Evolutionary conservation across 1,140 invertebrate genomes (phyloP), one percentile per base, ranked within the genome.

Genomic region (Cardiocondyla obscurior): DNA sequence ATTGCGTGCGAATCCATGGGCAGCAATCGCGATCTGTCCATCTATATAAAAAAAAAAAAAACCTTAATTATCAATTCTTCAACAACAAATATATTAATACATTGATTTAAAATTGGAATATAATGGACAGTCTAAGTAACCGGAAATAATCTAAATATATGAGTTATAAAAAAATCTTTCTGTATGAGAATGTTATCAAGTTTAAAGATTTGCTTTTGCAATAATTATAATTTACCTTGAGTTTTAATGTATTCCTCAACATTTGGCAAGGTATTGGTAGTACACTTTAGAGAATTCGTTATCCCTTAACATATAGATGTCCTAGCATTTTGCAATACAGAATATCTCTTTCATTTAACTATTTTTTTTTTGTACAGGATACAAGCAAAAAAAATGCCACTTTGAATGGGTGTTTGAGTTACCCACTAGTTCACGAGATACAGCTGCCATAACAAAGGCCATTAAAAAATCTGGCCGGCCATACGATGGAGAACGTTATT

Each of bases 1-100:
- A 87, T 84, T 65, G 88, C 72, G 88, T 92, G 87, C 65, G 92
- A 85, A 88, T 92, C 89, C 86, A 92, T 88, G 22, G 90, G 90
- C 72, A 92, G 77, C 65, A 92, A 64, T 55, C 81, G 90, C 14
- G 86, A 65, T 84, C 89, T 89, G 67, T 92, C 92, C 92, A 93
- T 93, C 91, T 93, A 42, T 16, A 72, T 46, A 14, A 14, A 83
- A 0, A 72, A 42, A 72, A 1, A 81, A 30, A 8, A 2, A 72
- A 76, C 28, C 12, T 69, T 65, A 51, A n/a, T n/a, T 22, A 36
- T 53, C 19, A 30, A 82, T 81, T 33, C 4, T 22, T 30, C 3
- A 22, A 39, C 30, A 10, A 5, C 28, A 28, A 39, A 51, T 19
- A 33, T 51, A 2, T 44, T 28, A 73, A 2, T 0, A 74, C 7